Evolutionary conservation across 2,797 vertebrate species (phyloP), one percentile per base, ranked within the genome.

Genomic region (Macropus fuliginosus): DNA sequence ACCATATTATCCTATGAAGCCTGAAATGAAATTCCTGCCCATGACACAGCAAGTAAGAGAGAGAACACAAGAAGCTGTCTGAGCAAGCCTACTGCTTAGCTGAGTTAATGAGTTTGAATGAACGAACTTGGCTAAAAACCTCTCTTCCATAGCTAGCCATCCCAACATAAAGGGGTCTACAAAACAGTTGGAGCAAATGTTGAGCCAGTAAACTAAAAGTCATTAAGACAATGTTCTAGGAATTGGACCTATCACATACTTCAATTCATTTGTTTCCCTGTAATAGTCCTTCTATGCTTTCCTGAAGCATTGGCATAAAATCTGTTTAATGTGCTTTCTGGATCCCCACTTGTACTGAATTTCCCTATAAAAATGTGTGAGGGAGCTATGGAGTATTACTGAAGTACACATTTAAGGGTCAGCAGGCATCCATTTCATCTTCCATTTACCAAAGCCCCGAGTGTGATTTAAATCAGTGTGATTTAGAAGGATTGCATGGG

Each of bases 321-420:
- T 21, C 34, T 4, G 3, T 74, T 95, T 87, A 94, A 18, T n/a
- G 11, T 54, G 13, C 46, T 59, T 27, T 10, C n/a, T 50, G 6
- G 1, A n/a, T 54, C 10, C 13, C 59, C 50, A 14, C n/a, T 93
- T 46, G 4, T 92, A 28, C 46, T 92, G 54, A 4, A 89, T 54
- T 94, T 91, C 87, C 91, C 54, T 56, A 56, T 52, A 29, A 40
- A 91, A 87, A 74, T 92, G 81, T 91, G 11, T 94, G 46, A 62
- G 6, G 52, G 92, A 74, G 90, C 31, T 8, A 29, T 1, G 46
- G 5, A 91, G 74, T 55, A 54, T 55, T 55, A 55, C 28, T 52
- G 14, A 90, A 54, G 50, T 34, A 54, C 34, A 90, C 28, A 29
- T 54, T 90, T 54, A 90, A 54, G 89, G 6, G 57, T 54, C 40